Evolutionary conservation across 2,113 vertebrate genomes (phyloP).

Genomic region (Tragelaphus scriptus): DNA sequence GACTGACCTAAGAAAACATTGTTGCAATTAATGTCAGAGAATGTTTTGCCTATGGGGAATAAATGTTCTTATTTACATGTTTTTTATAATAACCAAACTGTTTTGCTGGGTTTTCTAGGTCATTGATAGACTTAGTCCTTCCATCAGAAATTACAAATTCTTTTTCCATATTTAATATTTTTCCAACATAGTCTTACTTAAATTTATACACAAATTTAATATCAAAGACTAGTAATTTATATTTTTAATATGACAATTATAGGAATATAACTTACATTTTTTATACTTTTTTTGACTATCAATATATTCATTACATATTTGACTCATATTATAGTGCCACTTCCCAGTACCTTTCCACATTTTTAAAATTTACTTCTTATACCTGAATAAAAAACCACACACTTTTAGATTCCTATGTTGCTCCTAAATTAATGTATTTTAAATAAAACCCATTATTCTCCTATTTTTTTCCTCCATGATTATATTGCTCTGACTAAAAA

Average conservation of each 20-base stretch:
- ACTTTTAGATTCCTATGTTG: background rate
- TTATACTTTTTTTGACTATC: background rate
- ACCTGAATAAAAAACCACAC: background rate
- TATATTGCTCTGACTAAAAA: background rate
- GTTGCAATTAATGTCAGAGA: background rate
- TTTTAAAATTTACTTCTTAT: background rate
- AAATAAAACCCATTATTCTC: background rate
- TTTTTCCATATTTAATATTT: background rate
- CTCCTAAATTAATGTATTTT: background rate
- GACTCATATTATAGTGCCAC: background rate
- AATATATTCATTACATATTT: background rate
- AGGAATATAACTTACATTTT: background rate
- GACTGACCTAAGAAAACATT: background rate
- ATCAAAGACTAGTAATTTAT: background rate
- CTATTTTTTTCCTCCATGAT: background rate
- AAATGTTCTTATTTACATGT: background rate
- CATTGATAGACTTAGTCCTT: background rate
- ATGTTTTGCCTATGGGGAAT: background rate
- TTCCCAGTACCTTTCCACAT: background rate
- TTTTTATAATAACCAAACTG: background rate
- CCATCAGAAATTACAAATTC: background rate
- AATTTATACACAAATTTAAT: background rate
- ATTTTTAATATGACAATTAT: background rate
- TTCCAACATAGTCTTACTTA: background rate
- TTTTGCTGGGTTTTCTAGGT: background rate